phyloP scores from a whole-genome alignment of 2,888 invertebrate genomes.

The Stenotaenia linearis region DNA sequence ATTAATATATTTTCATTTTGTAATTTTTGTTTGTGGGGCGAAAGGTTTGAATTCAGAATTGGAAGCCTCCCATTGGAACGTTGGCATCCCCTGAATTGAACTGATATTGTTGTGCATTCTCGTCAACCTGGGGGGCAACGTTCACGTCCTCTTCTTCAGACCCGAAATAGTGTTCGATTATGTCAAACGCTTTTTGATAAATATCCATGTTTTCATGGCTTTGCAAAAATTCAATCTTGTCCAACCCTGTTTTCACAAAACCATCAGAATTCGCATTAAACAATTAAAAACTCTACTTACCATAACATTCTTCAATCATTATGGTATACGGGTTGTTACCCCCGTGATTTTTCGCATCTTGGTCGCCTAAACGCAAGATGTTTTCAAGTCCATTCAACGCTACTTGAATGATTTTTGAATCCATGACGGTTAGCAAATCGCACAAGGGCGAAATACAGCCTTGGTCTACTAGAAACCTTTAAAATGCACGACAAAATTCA shows the following conservation, averaged over 20 bases:
- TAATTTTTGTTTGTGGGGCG: background rate
- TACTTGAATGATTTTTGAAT: conserved; percentile 90
- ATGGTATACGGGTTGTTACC: conserved; percentile 84
- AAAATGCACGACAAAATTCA: too few species aligned
- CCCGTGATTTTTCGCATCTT: conserved; percentile 60
- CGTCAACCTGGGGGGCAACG: conserved; percentile 64
- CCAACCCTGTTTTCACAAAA: conserved; percentile 65
- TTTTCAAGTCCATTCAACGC: conserved; percentile 93
- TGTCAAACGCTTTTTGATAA: conserved; percentile 93
- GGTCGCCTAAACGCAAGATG: conserved; percentile 84
- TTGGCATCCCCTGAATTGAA: conserved; percentile 53
- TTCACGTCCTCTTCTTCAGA: conserved; percentile 71
- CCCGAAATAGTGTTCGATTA: conserved; percentile 92
- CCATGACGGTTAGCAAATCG: conserved; percentile 85
- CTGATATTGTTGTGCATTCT: conserved; percentile 56
- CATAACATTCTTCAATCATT: conserved; percentile 89
- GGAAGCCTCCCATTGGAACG: conserved; percentile 74
- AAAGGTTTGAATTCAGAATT: conserved; percentile 57
- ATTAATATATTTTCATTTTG: background rate
- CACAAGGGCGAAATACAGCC: conserved; percentile 89
- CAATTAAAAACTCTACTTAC: conserved; percentile 54
- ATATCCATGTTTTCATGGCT: conserved; percentile 95
- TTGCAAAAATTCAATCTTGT: conserved; percentile 96
- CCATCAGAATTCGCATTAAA: too few species aligned
- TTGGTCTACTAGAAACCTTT: conserved; percentile 54